Evolutionary conservation across 2,113 vertebrate genomes (phyloP).

Genomic region (Cairina moschata): DNA sequence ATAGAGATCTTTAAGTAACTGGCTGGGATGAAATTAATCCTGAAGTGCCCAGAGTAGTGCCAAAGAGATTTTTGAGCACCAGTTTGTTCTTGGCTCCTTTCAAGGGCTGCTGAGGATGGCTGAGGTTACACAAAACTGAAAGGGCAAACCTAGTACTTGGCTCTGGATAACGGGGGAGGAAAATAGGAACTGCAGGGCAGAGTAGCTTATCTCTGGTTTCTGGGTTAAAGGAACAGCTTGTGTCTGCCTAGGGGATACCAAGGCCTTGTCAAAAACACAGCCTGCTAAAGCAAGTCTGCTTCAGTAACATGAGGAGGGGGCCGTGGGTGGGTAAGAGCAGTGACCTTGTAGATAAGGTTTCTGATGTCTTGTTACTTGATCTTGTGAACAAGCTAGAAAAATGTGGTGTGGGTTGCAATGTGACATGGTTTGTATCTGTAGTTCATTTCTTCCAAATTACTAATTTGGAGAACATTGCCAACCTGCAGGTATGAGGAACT

Average conservation of each 20-base stretch:
- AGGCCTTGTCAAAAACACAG: not conserved
- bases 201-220: not conserved
- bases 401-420: fast-evolving
- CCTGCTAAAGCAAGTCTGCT: not conserved
- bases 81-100: not conserved
- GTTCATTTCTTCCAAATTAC: not conserved
- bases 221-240: not conserved
- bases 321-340: not conserved
- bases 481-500: not conserved
- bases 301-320: not conserved
- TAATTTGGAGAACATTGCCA: not conserved
- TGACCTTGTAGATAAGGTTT: not conserved
- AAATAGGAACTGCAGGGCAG: not conserved
- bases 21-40: not conserved
- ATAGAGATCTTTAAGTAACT: not conserved
- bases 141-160: not conserved
- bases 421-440: not conserved
- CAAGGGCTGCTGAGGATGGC: not conserved
- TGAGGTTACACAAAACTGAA: not conserved
- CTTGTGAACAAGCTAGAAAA: not conserved
- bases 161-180: not conserved
- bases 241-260: not conserved
- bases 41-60: not conserved
- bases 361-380: not conserved
- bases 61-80: not conserved